Evolutionary conservation across 1,140 invertebrate genomes (phyloP).

Genomic region (Oryctes rhinoceros): DNA sequence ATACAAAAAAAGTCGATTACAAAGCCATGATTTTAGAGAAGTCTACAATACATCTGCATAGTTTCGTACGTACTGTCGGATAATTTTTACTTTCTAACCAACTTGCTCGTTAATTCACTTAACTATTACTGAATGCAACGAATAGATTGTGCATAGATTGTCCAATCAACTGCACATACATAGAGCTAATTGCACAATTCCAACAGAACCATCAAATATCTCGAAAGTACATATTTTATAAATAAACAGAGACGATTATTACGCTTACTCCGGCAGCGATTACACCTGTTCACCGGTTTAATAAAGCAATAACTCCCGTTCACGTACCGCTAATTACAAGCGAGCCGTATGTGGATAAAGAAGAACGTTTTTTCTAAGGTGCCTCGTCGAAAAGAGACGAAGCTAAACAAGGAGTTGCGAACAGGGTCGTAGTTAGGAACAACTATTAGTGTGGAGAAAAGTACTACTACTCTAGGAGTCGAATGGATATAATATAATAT

Average conservation of each 20-base stretch:
- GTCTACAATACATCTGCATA: no score
- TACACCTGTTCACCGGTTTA: constrained; percentile 12
- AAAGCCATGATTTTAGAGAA: no score
- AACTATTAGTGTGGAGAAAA: no score
- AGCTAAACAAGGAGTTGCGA: neutral
- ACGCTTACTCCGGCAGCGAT: neutral
- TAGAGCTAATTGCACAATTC: neutral
- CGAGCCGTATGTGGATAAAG: neutral
- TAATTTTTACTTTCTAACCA: no score
- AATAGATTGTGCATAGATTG: no score
- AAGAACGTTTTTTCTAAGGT: neutral
- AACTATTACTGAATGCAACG: no score
- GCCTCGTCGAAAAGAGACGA: neutral
- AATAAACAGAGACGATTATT: neutral
- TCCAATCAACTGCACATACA: neutral
- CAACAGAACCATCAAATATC: neutral
- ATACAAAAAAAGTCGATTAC: no score
- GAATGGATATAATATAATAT: no score
- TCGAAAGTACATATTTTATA: constrained; percentile 2
- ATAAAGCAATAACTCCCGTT: constrained; percentile 35
- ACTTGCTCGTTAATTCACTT: no score
- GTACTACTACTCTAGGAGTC: no score
- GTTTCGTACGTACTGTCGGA: no score
- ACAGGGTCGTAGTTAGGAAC: no score
- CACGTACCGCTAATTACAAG: constrained; percentile 3